phyloP scores from a whole-genome alignment of 2,888 invertebrate species.

The Cancer borealis region DNA sequence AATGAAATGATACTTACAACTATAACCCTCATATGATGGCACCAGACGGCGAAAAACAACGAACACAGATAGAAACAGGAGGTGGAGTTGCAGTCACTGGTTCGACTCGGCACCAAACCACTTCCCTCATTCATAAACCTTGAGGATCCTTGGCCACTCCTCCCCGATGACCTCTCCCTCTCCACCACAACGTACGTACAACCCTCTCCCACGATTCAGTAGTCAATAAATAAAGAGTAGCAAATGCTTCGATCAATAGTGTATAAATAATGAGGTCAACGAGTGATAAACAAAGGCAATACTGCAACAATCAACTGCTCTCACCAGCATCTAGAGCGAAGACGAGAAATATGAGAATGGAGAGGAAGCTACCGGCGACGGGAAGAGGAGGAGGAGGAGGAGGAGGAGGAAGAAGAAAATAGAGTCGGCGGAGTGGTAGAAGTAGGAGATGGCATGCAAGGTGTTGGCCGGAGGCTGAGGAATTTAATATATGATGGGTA shows the following conservation, averaged over 20 bases:
- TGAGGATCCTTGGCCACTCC: background rate
- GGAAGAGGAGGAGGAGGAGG: constrained; percentile 2
- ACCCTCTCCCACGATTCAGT: background rate
- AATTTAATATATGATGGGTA: constrained; percentile 66
- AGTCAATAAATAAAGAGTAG: background rate
- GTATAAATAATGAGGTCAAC: background rate
- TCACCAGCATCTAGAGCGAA: constrained; percentile 27
- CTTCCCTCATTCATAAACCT: constrained; percentile 11
- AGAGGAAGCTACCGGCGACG: constrained; percentile 34
- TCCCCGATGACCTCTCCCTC: background rate
- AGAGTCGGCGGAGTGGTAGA: constrained; percentile 35
- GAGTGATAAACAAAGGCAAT: constrained; percentile 37
- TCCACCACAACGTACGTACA: background rate
- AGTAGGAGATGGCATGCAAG: constrained; percentile 47
- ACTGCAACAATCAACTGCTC: constrained; percentile 31
- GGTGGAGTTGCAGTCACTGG: background rate
- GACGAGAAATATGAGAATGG: constrained; percentile 25
- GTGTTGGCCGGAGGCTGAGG: constrained; percentile 53
- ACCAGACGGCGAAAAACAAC: background rate
- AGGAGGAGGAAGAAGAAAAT: constrained; percentile 7
- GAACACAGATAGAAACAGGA: background rate
- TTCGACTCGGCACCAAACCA: background rate
- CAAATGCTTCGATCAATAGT: background rate
- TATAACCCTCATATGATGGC: background rate
- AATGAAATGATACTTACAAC: background rate